phyloP scores from a whole-genome alignment of 1,140 invertebrate genomes.

The Carposina sasakii region DNA sequence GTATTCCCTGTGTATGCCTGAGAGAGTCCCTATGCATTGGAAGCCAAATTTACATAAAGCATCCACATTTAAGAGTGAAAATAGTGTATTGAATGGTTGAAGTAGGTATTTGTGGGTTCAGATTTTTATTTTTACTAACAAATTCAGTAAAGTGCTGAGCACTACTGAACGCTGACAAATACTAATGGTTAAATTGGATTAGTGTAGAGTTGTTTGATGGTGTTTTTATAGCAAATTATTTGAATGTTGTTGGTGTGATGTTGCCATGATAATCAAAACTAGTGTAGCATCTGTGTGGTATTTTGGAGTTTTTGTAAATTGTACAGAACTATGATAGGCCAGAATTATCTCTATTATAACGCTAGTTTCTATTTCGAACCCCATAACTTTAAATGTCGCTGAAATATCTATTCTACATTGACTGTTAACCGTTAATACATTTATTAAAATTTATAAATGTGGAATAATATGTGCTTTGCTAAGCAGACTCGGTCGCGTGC shows the following conservation, averaged over 20 bases:
- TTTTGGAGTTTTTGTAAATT: constrained; percentile 27
- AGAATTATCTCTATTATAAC: no score
- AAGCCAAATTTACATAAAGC: constrained; percentile 70
- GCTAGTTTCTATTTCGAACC: no score
- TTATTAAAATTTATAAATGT: constrained; percentile 30
- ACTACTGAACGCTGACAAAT: constrained; percentile 16
- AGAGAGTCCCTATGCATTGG: constrained; percentile 71
- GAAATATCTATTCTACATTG: no score
- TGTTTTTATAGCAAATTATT: constrained; percentile 64
- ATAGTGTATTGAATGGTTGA: constrained; percentile 71
- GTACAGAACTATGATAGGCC: no score
- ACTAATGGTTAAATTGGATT: constrained; percentile 41
- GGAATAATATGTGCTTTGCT: constrained; percentile 21
- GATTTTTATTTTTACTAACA: constrained; percentile 43
- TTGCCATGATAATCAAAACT: constrained; percentile 59
- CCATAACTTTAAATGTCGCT: no score
- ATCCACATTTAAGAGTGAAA: constrained; percentile 69
- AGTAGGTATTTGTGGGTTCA: constrained; percentile 58
- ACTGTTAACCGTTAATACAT: no score
- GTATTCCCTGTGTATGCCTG: constrained; percentile 72
- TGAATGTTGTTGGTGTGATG: constrained; percentile 68
- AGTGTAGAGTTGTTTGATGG: constrained; percentile 68
- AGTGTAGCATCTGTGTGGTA: constrained; percentile 65
- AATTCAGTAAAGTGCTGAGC: constrained; percentile 41
- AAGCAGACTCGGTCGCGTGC: constrained; percentile 40